These are phyloP conservation scores for Junonia oenone DNA, from an alignment of 2,888 invertebrate species.

Conservation along the genomic window DNA sequence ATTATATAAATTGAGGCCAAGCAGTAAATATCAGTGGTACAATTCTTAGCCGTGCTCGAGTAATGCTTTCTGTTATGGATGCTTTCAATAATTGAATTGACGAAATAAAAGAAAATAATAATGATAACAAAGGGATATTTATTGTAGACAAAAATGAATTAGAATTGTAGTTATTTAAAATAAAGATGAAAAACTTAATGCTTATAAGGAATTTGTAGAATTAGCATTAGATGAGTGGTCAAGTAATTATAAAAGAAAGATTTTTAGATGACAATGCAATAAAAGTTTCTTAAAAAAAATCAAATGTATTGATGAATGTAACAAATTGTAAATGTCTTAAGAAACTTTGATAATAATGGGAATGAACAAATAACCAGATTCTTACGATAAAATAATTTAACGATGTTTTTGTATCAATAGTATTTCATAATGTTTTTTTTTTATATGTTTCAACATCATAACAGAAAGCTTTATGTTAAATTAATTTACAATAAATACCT, in stretches of 20 bases:
- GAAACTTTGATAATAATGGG: too few relatives aligned
- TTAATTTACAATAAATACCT: conserved; percentile 33
- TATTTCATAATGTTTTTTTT: not conserved
- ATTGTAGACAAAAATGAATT: not conserved
- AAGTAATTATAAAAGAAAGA: too few relatives aligned
- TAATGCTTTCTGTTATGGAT: conserved; percentile 46
- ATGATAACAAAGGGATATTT: not conserved
- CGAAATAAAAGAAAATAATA: not conserved
- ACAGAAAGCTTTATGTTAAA: conserved; percentile 24
- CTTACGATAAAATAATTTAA: too few relatives aligned
- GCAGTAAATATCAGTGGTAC: conserved; percentile 21
- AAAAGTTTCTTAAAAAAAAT: not conserved
- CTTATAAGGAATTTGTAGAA: too few relatives aligned
- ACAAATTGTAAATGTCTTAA: not conserved
- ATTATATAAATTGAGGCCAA: conserved; percentile 27
- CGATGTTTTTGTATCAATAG: too few relatives aligned
- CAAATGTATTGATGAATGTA: too few relatives aligned
- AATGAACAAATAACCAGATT: too few relatives aligned
- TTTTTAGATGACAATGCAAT: not conserved
- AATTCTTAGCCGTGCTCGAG: conserved; percentile 13
- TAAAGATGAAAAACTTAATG: too few relatives aligned
- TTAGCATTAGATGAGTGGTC: too few relatives aligned
- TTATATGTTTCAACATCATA: not conserved
- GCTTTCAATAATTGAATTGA: conserved; percentile 26
- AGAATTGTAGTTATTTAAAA: too few relatives aligned